Evolutionary conservation across 1,140 invertebrate genomes (phyloP).

Genomic region (Meteorus sp.): DNA sequence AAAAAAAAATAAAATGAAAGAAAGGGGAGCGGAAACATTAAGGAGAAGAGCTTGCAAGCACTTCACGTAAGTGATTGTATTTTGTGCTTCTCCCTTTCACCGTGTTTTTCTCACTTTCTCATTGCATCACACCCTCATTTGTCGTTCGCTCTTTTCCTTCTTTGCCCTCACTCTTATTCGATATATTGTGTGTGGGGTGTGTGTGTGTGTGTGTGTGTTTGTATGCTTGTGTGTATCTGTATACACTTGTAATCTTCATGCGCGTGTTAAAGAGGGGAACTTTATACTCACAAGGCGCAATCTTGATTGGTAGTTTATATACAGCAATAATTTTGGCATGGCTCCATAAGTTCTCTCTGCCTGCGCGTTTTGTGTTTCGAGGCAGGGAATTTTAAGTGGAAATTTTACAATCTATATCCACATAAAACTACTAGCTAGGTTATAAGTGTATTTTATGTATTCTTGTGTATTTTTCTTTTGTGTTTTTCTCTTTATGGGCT

Average conservation of each 20-base stretch:
- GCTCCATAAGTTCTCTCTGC: not conserved
- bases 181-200: too few relatives aligned
- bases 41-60: slow-evolving; percentile 4
- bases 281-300: not conserved
- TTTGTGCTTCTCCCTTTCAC: not conserved
- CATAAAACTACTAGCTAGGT: not conserved
- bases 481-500: too few relatives aligned
- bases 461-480: not conserved
- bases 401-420: slow-evolving; percentile 5
- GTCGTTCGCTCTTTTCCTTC: too few relatives aligned
- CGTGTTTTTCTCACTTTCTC: not conserved
- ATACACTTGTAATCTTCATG: not conserved
- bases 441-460: too few relatives aligned
- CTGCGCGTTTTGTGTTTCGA: too few relatives aligned
- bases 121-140: too few relatives aligned
- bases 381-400: not conserved
- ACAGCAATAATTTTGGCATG: not conserved
- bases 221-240: not conserved
- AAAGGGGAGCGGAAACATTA: not conserved
- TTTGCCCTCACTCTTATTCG: too few relatives aligned
- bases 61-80: slow-evolving; percentile 16
- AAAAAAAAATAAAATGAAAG: slow-evolving; percentile 1
- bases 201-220: not conserved
- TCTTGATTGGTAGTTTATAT: not conserved
- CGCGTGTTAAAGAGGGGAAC: not conserved